phyloP scores from a whole-genome alignment of 2,888 invertebrate genomes.

The Leptinotarsa haldemani region DNA sequence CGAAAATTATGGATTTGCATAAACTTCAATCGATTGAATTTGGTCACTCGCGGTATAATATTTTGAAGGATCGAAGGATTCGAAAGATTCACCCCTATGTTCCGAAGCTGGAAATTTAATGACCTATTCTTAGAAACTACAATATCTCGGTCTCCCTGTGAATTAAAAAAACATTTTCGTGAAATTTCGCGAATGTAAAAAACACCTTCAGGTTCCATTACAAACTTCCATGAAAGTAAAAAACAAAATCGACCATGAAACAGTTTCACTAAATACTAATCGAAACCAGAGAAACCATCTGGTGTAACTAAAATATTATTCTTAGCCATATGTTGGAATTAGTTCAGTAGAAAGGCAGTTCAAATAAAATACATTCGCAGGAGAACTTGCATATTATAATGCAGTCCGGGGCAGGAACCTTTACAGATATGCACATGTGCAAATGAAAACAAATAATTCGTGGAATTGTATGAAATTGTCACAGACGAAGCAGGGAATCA shows the following conservation, averaged over 20 bases:
- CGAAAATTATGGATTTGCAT: too few relatives aligned
- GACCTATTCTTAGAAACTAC: too few relatives aligned
- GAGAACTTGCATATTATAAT: slow-evolving; percentile 12
- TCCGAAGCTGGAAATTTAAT: too few relatives aligned
- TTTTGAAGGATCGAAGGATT: too few relatives aligned
- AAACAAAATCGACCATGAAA: not conserved
- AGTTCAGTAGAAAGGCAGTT: slow-evolving; percentile 20
- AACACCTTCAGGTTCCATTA: too few relatives aligned
- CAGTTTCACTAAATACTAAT: not conserved
- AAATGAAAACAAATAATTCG: slow-evolving; percentile 13
- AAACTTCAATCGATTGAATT: too few relatives aligned
- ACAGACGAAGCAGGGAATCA: not conserved
- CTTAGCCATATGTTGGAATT: slow-evolving; percentile 30
- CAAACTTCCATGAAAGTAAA: not conserved
- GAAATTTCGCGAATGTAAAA: too few relatives aligned
- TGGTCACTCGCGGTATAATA: too few relatives aligned
- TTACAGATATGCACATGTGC: slow-evolving; percentile 27
- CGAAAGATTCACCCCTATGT: too few relatives aligned
- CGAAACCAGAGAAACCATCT: slow-evolving; percentile 5
- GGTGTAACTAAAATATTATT: slow-evolving; percentile 16
- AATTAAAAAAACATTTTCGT: too few relatives aligned
- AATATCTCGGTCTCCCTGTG: too few relatives aligned
- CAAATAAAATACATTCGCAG: slow-evolving; percentile 24
- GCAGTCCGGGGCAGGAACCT: not conserved
- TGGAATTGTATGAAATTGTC: slow-evolving; percentile 8